Evolutionary conservation across 1,140 invertebrate species (phyloP).

Genomic region (Limonius californicus): DNA sequence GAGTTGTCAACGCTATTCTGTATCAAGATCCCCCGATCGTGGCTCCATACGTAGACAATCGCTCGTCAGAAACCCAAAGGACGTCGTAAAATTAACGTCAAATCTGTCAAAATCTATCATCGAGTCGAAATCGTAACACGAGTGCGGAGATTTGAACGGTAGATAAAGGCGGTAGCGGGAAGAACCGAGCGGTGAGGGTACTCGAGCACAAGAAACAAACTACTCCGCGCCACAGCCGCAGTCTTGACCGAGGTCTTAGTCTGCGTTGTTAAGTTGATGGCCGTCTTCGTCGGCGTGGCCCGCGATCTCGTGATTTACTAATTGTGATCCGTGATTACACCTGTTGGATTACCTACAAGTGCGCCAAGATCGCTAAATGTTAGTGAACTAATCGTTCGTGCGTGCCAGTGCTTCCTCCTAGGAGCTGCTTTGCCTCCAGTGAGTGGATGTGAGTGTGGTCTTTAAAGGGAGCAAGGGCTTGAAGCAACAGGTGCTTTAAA

Average conservation of each 20-base stretch:
- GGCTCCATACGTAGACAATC: too few species aligned
- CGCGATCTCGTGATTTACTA: constrained; percentile 3
- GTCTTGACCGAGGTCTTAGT: constrained; percentile 3
- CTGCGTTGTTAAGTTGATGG: not conserved
- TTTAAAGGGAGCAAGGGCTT: not conserved
- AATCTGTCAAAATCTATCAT: constrained; percentile 5
- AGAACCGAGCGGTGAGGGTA: constrained; percentile 11
- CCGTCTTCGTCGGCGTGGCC: not conserved
- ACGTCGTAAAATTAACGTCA: not conserved
- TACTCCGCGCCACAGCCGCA: not conserved
- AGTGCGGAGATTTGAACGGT: constrained; percentile 7
- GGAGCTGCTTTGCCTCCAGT: not conserved
- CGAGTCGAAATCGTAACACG: not conserved
- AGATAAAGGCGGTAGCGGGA: constrained; percentile 13
- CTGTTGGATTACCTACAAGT: not conserved
- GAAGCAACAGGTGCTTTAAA: not conserved
- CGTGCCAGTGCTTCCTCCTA: not conserved
- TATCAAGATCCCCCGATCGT: too few species aligned
- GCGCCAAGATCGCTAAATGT: not conserved
- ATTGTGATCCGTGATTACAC: not conserved
- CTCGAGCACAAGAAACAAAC: not conserved
- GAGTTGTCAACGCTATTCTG: too few species aligned
- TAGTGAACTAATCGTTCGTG: not conserved
- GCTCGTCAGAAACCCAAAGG: too few species aligned
- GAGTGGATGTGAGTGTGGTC: not conserved